These are phyloP conservation scores for Yponomeuta cagnagella DNA, from an alignment of 2,888 invertebrate genomes.

Conservation along the genomic window DNA sequence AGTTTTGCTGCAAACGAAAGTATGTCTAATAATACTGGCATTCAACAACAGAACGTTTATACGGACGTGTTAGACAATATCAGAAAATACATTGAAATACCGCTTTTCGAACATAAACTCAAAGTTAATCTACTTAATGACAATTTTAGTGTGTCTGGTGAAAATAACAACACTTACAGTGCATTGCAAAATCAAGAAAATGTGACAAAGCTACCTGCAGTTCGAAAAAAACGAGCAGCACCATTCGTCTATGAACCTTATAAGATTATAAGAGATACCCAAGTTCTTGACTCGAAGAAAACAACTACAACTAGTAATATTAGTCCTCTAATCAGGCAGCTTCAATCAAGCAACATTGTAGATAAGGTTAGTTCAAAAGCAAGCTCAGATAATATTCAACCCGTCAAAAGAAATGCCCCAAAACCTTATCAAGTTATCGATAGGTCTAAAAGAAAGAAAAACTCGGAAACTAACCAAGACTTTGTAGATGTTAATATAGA, in stretches of 20 bases:
- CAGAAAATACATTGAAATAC: slow-evolving; percentile 26
- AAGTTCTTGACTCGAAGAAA: slow-evolving; percentile 57
- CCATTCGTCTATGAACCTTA: slow-evolving; percentile 67
- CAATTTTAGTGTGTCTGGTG: slow-evolving; percentile 3
- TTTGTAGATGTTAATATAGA: slow-evolving; percentile 54
- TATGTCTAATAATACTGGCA: slow-evolving; percentile 20
- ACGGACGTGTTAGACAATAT: slow-evolving; percentile 69
- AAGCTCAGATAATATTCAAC: slow-evolving; percentile 40
- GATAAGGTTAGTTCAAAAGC: slow-evolving; percentile 45
- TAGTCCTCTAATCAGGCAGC: slow-evolving; percentile 61
- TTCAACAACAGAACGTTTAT: slow-evolving; percentile 47
- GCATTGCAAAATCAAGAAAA: slow-evolving; percentile 36
- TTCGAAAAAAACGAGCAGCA: slow-evolving; percentile 45
- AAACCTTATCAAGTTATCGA: slow-evolving; percentile 57
- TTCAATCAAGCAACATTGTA: slow-evolving; percentile 55
- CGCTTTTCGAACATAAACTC: slow-evolving; percentile 15
- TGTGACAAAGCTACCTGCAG: slow-evolving; percentile 27
- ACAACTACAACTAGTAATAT: slow-evolving; percentile 53
- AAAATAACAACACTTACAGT: slow-evolving; percentile 29
- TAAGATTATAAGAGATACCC: slow-evolving; percentile 62
- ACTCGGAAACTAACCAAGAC: slow-evolving; percentile 27
- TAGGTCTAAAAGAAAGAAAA: slow-evolving; percentile 46
- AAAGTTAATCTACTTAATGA: slow-evolving; percentile 16
- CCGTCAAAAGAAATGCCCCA: slow-evolving; percentile 38
- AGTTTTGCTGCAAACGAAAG: neutral